Conservation (phyloP, 2,113 vertebrate species). For the Hyperopisus bebe region DNA sequence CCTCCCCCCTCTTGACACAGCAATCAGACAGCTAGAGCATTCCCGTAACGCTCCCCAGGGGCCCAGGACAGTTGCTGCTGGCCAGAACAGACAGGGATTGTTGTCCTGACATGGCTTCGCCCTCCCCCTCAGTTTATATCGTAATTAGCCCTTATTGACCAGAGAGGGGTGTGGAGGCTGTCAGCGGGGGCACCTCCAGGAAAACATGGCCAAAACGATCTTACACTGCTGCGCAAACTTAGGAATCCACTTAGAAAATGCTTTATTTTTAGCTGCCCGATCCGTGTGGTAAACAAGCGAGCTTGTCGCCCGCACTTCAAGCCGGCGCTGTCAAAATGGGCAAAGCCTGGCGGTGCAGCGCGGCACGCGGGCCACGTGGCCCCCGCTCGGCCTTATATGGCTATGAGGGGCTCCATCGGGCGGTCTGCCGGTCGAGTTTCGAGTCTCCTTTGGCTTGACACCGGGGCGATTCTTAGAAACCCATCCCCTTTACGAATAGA, state of each 20-base stretch:
- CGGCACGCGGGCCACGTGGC: slow-evolving; percentile 8
- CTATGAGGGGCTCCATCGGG: slow-evolving; percentile 7
- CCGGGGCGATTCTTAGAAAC: neutral
- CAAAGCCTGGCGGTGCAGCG: neutral
- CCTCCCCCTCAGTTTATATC: neutral
- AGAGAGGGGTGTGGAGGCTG: neutral
- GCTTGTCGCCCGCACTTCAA: neutral
- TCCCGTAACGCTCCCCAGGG: neutral
- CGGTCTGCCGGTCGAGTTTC: neutral
- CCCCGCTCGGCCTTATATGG: slow-evolving; percentile 28
- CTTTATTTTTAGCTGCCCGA: slow-evolving; percentile 23
- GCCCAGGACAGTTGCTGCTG: slow-evolving; percentile 16
- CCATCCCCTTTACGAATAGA: neutral
- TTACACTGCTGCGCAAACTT: neutral
- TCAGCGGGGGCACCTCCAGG: neutral
- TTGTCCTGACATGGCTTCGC: slow-evolving; percentile 11
- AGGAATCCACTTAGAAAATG: slow-evolving; percentile 11
- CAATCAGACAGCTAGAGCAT: neutral
- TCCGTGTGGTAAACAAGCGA: slow-evolving; percentile 19
- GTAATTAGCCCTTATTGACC: neutral
- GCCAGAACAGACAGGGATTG: slow-evolving; percentile 31
- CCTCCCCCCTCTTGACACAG: neutral
- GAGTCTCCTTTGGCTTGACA: neutral
- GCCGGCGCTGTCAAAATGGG: neutral
- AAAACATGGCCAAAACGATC: slow-evolving; percentile 2